phyloP scores from a whole-genome alignment of 1,140 invertebrate species.

The Trachelipus rathkii region DNA sequence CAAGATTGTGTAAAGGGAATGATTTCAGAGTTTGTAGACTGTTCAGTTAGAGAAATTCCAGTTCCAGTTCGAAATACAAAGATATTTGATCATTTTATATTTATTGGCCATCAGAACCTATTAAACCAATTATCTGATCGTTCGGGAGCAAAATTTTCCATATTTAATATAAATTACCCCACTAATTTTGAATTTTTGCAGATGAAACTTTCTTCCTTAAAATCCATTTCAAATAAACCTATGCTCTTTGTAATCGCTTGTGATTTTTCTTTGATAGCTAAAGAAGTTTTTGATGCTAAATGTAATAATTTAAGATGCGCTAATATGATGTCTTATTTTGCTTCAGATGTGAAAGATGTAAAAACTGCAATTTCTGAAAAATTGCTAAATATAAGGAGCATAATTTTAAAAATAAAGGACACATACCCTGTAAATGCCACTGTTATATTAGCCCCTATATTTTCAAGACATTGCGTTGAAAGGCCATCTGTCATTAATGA shows the following conservation, averaged over 20 bases:
- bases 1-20: no score
- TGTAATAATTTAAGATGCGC: neutral
- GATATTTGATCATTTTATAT: neutral
- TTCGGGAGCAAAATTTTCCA: neutral
- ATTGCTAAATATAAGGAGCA: neutral
- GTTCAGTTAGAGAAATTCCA: no score
- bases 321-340: neutral
- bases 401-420: neutral
- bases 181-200: neutral
- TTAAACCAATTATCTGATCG: neutral
- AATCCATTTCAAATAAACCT: neutral
- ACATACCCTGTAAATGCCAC: neutral
- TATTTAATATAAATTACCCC: neutral
- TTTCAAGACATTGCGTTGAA: neutral
- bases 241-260: neutral
- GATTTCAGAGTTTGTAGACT: no score
- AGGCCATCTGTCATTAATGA: neutral
- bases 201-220: neutral
- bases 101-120: neutral
- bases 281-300: neutral
- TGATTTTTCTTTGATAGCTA: neutral
- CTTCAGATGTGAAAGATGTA: neutral
- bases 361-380: neutral
- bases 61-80: no score
- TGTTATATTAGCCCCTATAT: neutral